These are phyloP conservation scores for Drosophila trapezifrons DNA, from an alignment of 1,140 invertebrate genomes.

Conservation along the genomic window DNA sequence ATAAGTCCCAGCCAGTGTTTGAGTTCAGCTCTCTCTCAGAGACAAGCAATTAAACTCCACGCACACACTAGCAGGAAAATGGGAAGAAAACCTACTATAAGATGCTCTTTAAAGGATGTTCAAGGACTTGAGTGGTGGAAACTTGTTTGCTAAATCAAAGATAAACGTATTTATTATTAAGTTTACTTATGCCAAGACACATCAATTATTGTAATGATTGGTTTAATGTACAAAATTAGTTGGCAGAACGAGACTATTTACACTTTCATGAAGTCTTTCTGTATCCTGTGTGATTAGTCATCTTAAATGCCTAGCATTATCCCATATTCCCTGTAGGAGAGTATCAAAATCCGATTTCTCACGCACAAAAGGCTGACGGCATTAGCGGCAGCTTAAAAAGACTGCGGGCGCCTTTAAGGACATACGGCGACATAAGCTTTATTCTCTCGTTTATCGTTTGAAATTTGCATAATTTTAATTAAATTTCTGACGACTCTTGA, in stretches of 20 bases:
- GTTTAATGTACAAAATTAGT: too few relatives aligned
- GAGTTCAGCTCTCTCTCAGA: conserved; percentile 20
- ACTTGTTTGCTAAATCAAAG: neutral
- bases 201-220: too few relatives aligned
- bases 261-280: too few relatives aligned
- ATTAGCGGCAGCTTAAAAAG: conserved; percentile 32
- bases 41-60: conserved; percentile 64
- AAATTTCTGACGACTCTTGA: conserved; percentile 36
- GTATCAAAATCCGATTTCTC: conserved; percentile 16
- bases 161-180: neutral
- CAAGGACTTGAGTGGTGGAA: neutral
- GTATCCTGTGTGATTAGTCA: too few relatives aligned
- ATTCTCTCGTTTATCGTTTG: conserved; percentile 35
- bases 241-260: neutral
- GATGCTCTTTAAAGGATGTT: conserved; percentile 23
- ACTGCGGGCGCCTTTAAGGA: conserved; percentile 9
- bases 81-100: neutral
- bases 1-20: conserved; percentile 38
- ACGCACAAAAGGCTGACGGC: conserved; percentile 18
- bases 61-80: neutral
- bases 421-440: conserved; percentile 36
- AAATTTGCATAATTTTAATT: conserved; percentile 74
- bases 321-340: neutral
- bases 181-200: too few relatives aligned
- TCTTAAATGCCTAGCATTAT: neutral